Conservation (phyloP, 2,888 invertebrate species). For the Dynastes hyllus region DNA sequence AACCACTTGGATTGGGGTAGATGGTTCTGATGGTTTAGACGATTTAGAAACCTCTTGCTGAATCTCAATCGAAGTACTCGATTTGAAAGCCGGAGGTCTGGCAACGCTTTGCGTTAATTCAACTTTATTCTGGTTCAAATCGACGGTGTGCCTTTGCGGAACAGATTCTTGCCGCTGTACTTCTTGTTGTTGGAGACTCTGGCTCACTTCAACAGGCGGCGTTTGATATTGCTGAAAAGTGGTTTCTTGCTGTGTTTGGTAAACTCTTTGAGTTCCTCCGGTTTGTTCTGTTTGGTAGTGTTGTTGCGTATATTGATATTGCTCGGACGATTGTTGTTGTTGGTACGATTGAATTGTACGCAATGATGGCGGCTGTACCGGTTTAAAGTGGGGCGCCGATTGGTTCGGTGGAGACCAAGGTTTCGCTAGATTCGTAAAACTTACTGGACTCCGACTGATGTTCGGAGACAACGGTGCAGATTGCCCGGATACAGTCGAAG, state of each 20-base stretch:
- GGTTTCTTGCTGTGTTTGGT: conserved; percentile 34
- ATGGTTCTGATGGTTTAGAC: background rate
- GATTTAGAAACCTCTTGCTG: background rate
- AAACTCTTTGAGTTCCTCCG: conserved; percentile 33
- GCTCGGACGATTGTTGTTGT: conserved; percentile 44
- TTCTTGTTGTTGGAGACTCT: conserved; percentile 8
- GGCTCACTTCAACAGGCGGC: conserved; percentile 14
- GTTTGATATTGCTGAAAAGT: conserved; percentile 51
- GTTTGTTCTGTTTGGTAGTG: conserved; percentile 40
- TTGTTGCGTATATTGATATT: conserved; percentile 46
- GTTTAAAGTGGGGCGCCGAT: conserved; percentile 48
- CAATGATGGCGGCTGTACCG: conserved; percentile 47
- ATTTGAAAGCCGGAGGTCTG: background rate
- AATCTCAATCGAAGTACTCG: background rate
- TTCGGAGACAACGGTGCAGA: conserved; percentile 52
- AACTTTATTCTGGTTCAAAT: conserved; percentile 2
- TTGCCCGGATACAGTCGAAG: conserved; percentile 39
- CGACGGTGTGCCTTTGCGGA: conserved; percentile 13
- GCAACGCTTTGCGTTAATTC: background rate
- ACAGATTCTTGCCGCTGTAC: background rate
- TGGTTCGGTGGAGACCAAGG: conserved; percentile 48
- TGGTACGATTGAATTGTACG: conserved; percentile 56
- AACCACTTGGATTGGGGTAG: background rate
- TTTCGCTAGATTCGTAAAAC: conserved; percentile 49
- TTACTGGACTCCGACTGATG: conserved; percentile 46